phyloP scores from a whole-genome alignment of 2,888 invertebrate genomes.

The Microplitis manilae region DNA sequence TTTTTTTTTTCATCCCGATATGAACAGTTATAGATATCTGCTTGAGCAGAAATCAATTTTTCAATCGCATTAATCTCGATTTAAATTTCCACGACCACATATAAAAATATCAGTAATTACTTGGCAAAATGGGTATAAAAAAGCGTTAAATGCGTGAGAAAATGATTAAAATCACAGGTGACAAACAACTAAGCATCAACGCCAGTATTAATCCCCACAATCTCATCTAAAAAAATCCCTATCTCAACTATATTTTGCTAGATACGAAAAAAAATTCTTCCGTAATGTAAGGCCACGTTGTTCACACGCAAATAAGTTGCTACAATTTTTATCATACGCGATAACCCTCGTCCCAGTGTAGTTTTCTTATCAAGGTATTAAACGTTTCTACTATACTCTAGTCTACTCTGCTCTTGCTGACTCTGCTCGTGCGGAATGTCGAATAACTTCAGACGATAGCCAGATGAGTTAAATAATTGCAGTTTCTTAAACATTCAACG shows the following conservation, averaged over 20 bases:
- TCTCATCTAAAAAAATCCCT: not conserved
- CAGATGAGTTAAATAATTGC: conserved; percentile 7
- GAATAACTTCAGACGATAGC: conserved; percentile 2
- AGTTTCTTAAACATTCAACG: not conserved
- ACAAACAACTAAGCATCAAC: too few species aligned
- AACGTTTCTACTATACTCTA: not conserved
- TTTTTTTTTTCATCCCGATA: too few species aligned
- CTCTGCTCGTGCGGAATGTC: not conserved
- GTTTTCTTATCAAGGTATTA: conserved; percentile 4
- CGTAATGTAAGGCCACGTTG: not conserved
- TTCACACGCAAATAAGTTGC: conserved; percentile 20
- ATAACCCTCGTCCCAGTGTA: not conserved
- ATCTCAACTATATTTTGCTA: not conserved
- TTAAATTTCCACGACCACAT: too few species aligned
- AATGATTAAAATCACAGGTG: too few species aligned
- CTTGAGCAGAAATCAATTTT: too few species aligned
- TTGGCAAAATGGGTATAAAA: too few species aligned
- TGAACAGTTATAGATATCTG: too few species aligned
- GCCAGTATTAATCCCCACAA: not conserved
- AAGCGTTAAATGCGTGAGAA: too few species aligned
- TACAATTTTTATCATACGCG: not conserved
- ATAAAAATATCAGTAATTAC: too few species aligned
- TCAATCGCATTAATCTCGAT: too few species aligned
- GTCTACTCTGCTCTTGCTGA: not conserved
- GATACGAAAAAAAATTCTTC: too few species aligned